Conservation (phyloP, 2,888 invertebrate species). For the Tenthredo livida region DNA sequence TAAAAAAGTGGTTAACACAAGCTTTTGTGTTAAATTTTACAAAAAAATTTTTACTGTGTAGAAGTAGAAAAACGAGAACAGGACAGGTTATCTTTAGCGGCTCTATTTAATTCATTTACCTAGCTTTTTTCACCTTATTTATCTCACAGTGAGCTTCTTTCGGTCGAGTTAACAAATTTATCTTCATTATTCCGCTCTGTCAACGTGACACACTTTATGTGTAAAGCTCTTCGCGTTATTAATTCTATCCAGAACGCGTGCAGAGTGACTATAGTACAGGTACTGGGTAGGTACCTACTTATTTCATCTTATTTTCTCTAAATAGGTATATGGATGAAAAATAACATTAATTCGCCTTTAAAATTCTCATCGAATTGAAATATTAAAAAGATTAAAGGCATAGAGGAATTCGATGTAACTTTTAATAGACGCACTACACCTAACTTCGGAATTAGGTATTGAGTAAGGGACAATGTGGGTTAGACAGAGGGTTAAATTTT, state of each 20-base stretch:
- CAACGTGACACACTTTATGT: constrained; percentile 19
- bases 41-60: too few relatives aligned
- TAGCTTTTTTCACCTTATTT: constrained; percentile 26
- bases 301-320: background rate
- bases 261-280: background rate
- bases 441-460: background rate
- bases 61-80: background rate
- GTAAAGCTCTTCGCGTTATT: constrained; percentile 31
- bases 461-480: constrained; percentile 13
- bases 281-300: background rate
- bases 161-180: constrained; percentile 37
- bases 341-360: background rate
- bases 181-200: constrained; percentile 33
- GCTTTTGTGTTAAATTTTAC: too few relatives aligned
- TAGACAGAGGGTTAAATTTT: background rate
- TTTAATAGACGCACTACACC: background rate
- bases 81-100: background rate
- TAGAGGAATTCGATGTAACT: background rate
- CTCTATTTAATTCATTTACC: background rate
- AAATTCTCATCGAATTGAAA: background rate
- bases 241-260: background rate
- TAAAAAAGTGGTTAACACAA: too few relatives aligned
- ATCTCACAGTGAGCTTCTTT: constrained; percentile 25
- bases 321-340: background rate
- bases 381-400: background rate